A percentile compares a stretch with the other conserved stretches of the same genome.
Evolutionary conservation across 2,888 invertebrate species (phyloP).

Genomic region (Drosophila quinaria): DNA sequence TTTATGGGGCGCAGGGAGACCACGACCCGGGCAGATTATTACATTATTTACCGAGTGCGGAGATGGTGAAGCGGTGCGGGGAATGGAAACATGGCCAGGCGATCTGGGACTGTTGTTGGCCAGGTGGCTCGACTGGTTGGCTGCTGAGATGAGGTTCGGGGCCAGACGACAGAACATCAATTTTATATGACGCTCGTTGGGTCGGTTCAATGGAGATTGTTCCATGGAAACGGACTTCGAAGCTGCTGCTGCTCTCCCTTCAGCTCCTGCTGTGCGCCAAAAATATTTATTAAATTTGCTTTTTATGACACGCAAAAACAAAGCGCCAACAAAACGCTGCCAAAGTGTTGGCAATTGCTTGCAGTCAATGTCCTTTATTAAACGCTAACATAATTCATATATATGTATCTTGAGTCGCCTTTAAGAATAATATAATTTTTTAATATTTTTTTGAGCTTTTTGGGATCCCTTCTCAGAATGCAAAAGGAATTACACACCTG

Average conservation of each 20-base stretch:
- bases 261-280: slow-evolving; percentile 44
- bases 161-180: slow-evolving; percentile 71
- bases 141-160: not conserved
- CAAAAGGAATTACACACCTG: too few species aligned
- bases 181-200: slow-evolving; percentile 68
- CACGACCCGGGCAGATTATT: slow-evolving; percentile 76
- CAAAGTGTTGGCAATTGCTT: slow-evolving; percentile 62
- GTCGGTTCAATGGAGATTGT: slow-evolving; percentile 29
- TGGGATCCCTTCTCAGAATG: too few species aligned
- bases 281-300: slow-evolving; percentile 73
- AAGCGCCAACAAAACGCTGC: slow-evolving; percentile 19
- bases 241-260: slow-evolving; percentile 3
- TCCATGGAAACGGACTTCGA: slow-evolving; percentile 1
- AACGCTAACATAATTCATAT: slow-evolving; percentile 2
- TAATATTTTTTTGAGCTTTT: too few species aligned
- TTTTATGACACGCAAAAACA: slow-evolving; percentile 60
- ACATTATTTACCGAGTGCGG: slow-evolving; percentile 75
- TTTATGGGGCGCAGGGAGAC: slow-evolving; percentile 78
- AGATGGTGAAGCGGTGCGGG: not conserved
- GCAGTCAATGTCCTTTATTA: slow-evolving; percentile 42
- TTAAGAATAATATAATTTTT: too few species aligned
- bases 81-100: slow-evolving; percentile 6
- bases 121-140: slow-evolving; percentile 25
- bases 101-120: slow-evolving; percentile 19
- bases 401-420: too few species aligned